These are phyloP conservation scores for Chelonia mydas DNA, from an alignment of 2,797 vertebrate genomes.

Conservation along the genomic window DNA sequence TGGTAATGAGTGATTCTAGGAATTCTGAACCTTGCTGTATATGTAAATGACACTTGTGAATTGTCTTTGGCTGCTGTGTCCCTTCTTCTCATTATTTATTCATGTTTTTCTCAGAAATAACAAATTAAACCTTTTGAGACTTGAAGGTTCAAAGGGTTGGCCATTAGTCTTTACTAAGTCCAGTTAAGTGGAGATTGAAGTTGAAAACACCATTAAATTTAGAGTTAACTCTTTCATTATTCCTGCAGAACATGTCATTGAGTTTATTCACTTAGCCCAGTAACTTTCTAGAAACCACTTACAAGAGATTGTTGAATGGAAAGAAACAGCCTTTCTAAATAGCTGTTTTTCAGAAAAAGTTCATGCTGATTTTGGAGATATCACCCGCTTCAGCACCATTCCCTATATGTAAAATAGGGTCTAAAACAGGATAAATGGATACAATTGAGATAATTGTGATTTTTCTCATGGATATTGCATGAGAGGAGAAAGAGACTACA, in stretches of 20 bases:
- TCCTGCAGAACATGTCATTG: background rate
- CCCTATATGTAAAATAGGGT: background rate
- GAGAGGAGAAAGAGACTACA: background rate
- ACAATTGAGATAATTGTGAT: background rate
- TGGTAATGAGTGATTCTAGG: constrained; percentile 50
- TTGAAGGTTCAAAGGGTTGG: constrained; percentile 38
- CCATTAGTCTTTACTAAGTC: constrained; percentile 49
- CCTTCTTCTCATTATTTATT: constrained; percentile 67
- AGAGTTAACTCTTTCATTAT: constrained; percentile 10
- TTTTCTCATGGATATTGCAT: background rate
- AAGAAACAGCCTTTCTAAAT: background rate
- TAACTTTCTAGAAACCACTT: background rate
- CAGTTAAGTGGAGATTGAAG: constrained; percentile 48
- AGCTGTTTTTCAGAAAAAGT: background rate
- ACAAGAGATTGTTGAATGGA: background rate
- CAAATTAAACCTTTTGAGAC: constrained; percentile 53
- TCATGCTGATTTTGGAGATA: constrained; percentile 7
- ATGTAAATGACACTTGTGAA: constrained; percentile 51
- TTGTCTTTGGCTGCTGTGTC: constrained; percentile 28
- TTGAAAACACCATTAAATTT: constrained; percentile 28
- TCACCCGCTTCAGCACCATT: constrained; percentile 7
- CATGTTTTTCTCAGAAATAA: constrained; percentile 55
- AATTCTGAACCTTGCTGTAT: constrained; percentile 15
- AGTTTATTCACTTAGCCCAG: background rate
- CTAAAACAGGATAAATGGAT: background rate